Evolutionary conservation across 2,888 invertebrate species (phyloP).

Genomic region (Spilosoma lubricipeda): DNA sequence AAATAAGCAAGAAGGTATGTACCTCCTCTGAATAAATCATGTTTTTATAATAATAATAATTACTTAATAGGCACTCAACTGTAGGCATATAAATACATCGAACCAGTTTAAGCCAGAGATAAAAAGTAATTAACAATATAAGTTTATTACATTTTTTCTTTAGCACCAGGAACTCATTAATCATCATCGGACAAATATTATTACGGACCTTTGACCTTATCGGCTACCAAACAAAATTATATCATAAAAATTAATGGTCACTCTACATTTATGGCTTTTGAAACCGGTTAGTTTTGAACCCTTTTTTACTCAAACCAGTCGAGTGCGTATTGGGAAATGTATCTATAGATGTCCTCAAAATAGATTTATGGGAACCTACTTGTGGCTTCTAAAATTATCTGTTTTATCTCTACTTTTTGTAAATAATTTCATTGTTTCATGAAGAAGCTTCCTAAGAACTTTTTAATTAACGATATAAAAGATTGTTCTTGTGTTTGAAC

Average conservation of each 20-base stretch:
- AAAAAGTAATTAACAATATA: neutral
- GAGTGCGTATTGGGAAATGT: neutral
- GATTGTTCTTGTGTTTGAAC: neutral
- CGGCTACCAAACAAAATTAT: constrained; percentile 9
- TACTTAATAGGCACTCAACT: neutral
- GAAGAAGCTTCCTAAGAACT: neutral
- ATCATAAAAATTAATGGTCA: constrained; percentile 11
- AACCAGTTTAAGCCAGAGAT: neutral
- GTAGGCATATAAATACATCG: neutral
- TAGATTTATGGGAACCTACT: neutral
- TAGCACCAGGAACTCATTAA: constrained; percentile 1
- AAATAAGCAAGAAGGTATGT: neutral
- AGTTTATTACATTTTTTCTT: neutral
- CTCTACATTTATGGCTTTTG: constrained; percentile 7
- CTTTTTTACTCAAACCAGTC: constrained; percentile 1
- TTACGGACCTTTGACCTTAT: constrained; percentile 12
- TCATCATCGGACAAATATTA: constrained; percentile 1
- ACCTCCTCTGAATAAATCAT: neutral
- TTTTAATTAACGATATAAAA: neutral
- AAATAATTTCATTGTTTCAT: neutral
- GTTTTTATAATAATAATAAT: neutral
- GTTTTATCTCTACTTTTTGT: neutral
- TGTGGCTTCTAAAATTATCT: neutral
- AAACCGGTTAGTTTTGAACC: neutral
- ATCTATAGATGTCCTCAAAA: neutral